These are phyloP conservation scores for Streblospio benedicti DNA, from an alignment of 1,140 invertebrate species.

Conservation along the genomic window DNA sequence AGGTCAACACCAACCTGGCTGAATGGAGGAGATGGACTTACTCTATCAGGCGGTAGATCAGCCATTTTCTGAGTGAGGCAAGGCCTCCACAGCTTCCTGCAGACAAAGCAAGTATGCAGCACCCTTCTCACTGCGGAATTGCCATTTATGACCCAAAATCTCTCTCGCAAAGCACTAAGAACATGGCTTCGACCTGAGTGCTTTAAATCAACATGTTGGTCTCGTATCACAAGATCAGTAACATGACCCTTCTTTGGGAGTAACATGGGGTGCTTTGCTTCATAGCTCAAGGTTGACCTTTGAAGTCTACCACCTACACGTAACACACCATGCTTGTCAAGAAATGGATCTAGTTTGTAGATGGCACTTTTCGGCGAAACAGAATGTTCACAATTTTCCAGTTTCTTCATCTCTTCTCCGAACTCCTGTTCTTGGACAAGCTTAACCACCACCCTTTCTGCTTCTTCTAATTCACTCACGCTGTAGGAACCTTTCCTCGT, in stretches of 20 bases:
- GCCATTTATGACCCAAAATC: background rate
- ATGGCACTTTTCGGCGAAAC: too few relatives aligned
- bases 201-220: background rate
- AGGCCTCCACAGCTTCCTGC: background rate
- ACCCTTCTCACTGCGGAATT: background rate
- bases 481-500: too few relatives aligned
- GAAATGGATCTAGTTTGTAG: too few relatives aligned
- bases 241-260: too few relatives aligned
- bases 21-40: background rate
- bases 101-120: background rate
- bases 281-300: background rate
- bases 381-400: too few relatives aligned
- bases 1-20: constrained; percentile 6
- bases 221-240: background rate
- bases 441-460: too few relatives aligned
- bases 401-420: too few relatives aligned
- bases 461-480: too few relatives aligned
- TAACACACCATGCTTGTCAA: too few relatives aligned
- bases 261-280: background rate
- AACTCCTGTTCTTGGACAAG: too few relatives aligned
- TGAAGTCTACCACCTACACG: background rate
- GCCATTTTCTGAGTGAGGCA: background rate
- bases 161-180: background rate
- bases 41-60: background rate
- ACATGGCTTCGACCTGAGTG: background rate